These are phyloP conservation scores for Synergus japonicus DNA, from an alignment of 2,888 invertebrate genomes.

Conservation along the genomic window DNA sequence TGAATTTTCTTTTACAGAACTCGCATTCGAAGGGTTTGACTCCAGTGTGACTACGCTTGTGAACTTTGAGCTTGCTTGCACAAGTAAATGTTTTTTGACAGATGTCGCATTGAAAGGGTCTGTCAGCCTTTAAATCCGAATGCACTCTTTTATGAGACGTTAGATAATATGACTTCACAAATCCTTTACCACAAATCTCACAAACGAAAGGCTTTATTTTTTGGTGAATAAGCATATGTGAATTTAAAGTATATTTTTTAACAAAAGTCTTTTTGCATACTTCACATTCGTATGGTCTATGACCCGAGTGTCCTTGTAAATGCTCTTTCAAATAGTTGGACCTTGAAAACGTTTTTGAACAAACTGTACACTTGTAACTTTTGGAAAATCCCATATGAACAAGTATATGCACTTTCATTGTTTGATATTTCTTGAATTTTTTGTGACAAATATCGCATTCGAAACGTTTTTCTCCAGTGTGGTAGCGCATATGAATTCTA, in stretches of 20 bases:
- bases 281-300: not conserved
- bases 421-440: slow-evolving; percentile 1
- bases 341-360: slow-evolving; percentile 7
- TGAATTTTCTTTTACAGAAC: not conserved
- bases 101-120: not conserved
- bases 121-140: not conserved
- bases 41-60: not conserved
- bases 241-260: not conserved
- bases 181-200: not conserved
- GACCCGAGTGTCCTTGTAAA: not conserved
- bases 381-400: slow-evolving; percentile 1
- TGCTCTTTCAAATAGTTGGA: not conserved
- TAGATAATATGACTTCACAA: not conserved
- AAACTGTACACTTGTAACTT: not conserved
- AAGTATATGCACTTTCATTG: not conserved
- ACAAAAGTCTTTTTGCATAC: not conserved
- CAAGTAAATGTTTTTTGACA: not conserved
- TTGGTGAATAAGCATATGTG: not conserved
- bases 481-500: not conserved
- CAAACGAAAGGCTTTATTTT: not conserved
- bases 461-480: not conserved
- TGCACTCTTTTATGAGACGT: not conserved
- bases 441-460: slow-evolving; percentile 14
- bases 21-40: not conserved
- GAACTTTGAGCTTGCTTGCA: not conserved